Conservation (phyloP, 2,888 invertebrate species). For the Nomada hirtipes region DNA sequence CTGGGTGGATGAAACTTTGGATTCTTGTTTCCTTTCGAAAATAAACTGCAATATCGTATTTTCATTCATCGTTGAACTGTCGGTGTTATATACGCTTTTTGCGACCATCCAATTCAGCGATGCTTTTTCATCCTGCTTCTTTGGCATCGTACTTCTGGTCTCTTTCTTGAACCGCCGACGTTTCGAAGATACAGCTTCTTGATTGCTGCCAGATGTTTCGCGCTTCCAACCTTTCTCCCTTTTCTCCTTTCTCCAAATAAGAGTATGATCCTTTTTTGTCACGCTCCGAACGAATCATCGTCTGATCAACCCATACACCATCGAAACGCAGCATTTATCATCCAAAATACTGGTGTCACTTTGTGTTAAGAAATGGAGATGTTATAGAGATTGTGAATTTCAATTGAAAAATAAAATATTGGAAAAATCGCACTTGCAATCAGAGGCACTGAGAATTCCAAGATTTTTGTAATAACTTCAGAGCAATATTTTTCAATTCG, state of each 20-base stretch:
- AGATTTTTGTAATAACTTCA: not conserved
- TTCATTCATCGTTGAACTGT: constrained; percentile 46
- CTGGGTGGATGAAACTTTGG: not conserved
- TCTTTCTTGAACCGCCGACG: constrained; percentile 64
- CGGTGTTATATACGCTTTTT: constrained; percentile 45
- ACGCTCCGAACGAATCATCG: constrained; percentile 17
- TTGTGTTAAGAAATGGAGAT: not conserved
- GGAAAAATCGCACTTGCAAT: not conserved
- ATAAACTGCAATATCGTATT: constrained; percentile 35
- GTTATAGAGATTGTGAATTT: not conserved
- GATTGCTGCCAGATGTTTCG: constrained; percentile 79
- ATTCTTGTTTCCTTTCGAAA: constrained; percentile 1
- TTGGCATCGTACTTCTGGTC: constrained; percentile 40
- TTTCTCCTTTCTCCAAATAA: constrained; percentile 62
- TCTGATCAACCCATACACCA: constrained; percentile 13
- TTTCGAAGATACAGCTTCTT: constrained; percentile 72
- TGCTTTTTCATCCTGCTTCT: constrained; percentile 61
- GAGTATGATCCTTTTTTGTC: constrained; percentile 39
- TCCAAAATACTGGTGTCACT: not conserved
- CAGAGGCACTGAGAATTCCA: no score
- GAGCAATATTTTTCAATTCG: not conserved
- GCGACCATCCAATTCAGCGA: constrained; percentile 61
- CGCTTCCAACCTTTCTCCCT: constrained; percentile 64
- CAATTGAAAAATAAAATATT: not conserved
- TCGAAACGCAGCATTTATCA: not conserved